Conservation (phyloP, 2,113 vertebrate genomes). For the Mormyrus lacerda region DNA sequence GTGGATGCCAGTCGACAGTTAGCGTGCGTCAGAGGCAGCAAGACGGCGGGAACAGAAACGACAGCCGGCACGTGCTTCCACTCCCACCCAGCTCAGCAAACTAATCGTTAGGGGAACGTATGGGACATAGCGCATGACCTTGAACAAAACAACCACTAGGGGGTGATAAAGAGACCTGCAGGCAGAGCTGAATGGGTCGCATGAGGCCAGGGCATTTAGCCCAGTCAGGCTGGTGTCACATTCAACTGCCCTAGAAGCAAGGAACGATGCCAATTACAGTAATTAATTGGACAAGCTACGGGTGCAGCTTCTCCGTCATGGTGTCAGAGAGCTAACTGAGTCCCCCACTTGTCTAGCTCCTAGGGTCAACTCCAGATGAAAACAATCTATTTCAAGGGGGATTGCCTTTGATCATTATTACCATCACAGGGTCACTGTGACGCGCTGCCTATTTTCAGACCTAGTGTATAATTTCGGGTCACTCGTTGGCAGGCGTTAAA, state of each 20-base stretch:
- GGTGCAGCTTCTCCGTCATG: slow-evolving; percentile 42
- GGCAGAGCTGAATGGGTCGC: background rate
- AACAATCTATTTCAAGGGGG: slow-evolving; percentile 42
- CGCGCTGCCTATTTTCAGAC: slow-evolving; percentile 51
- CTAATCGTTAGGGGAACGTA: background rate
- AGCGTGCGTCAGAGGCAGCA: background rate
- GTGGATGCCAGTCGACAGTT: background rate
- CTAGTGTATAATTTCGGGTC: slow-evolving; percentile 43
- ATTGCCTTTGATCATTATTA: slow-evolving; percentile 45
- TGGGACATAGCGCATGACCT: background rate
- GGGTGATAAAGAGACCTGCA: background rate
- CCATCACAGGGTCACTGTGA: slow-evolving; percentile 46
- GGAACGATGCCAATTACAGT: slow-evolving; percentile 53
- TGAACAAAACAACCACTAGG: background rate
- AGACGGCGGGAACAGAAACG: background rate
- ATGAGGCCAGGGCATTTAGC: background rate
- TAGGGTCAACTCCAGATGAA: slow-evolving; percentile 24
- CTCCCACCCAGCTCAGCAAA: too few relatives aligned
- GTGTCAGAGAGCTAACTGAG: slow-evolving; percentile 39
- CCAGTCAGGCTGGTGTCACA: slow-evolving; percentile 43
- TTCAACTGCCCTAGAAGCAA: slow-evolving; percentile 34
- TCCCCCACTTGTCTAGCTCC: slow-evolving; percentile 35
- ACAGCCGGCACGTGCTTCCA: background rate
- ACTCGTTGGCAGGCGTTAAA: slow-evolving; percentile 37
- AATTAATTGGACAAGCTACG: slow-evolving; percentile 58